Percentiles rank a stretch among this genome's conserved stretches.
These are phyloP conservation scores for Empidonax traillii DNA, from an alignment of 2,113 vertebrate species.

Conservation along the genomic window DNA sequence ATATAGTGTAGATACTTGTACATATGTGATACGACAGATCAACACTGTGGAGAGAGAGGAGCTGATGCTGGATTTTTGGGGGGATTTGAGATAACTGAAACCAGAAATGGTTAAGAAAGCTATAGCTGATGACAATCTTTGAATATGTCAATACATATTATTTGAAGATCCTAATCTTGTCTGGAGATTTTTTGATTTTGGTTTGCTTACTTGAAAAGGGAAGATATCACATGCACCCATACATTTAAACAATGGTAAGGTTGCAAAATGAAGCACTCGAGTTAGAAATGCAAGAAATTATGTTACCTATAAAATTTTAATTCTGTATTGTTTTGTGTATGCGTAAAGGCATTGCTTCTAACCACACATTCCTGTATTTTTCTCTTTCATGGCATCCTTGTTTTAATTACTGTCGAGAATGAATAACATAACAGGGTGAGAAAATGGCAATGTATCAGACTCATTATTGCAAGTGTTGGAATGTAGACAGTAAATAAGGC, in stretches of 20 bases:
- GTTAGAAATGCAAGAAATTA: conserved; percentile 27
- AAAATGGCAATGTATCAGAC: conserved; percentile 24
- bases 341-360: conserved; percentile 17
- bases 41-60: not conserved
- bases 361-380: conserved; percentile 13
- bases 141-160: not conserved
- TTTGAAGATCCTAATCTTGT: not conserved
- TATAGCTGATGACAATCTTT: not conserved
- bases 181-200: not conserved
- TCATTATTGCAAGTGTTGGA: conserved; percentile 4
- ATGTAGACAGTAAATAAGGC: conserved; percentile 10
- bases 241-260: not conserved
- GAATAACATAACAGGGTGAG: conserved; percentile 12
- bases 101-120: not conserved
- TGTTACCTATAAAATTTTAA: conserved; percentile 47
- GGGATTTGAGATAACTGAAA: not conserved
- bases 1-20: not conserved
- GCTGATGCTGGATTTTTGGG: not conserved
- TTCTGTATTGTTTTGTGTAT: conserved; percentile 23
- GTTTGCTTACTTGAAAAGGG: not conserved
- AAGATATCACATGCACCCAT: not conserved
- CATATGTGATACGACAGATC: not conserved
- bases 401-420: conserved; percentile 46
- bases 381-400: conserved; percentile 5
- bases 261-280: not conserved